Conservation (phyloP, 2,888 invertebrate genomes). For the Auanema freiburgensis region DNA sequence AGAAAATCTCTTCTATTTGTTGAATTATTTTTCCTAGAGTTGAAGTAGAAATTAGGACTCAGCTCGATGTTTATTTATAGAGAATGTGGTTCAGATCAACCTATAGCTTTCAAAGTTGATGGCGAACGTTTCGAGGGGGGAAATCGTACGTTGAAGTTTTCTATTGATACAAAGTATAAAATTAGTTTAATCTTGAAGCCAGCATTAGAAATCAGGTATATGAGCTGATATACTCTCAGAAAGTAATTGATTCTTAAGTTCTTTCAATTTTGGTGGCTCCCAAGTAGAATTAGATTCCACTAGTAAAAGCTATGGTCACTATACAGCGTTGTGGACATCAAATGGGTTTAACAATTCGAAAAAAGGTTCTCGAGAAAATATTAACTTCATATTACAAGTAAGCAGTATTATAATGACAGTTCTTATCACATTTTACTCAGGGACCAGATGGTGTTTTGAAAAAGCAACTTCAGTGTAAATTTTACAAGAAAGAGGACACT, state of each 20-base stretch:
- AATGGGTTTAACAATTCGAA: slow-evolving; percentile 12
- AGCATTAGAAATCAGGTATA: slow-evolving; percentile 52
- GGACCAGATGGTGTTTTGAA: slow-evolving; percentile 14
- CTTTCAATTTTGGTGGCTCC: slow-evolving; percentile 30
- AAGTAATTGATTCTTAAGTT: slow-evolving; percentile 16
- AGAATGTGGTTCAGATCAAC: slow-evolving; percentile 47
- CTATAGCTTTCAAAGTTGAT: slow-evolving; percentile 60
- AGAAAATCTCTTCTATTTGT: no score
- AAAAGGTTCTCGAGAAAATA: slow-evolving; percentile 14
- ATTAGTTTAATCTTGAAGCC: slow-evolving; percentile 51
- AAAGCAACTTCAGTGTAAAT: slow-evolving; percentile 21
- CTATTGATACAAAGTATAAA: slow-evolving; percentile 52
- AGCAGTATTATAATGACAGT: neutral
- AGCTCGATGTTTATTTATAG: slow-evolving; percentile 47
- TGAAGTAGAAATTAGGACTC: no score
- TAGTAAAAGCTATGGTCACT: slow-evolving; percentile 25
- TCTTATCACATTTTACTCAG: slow-evolving; percentile 1
- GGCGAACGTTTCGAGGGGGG: slow-evolving; percentile 58
- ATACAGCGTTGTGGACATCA: slow-evolving; percentile 16
- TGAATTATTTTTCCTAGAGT: no score
- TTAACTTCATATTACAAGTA: slow-evolving; percentile 17
- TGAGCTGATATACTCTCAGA: slow-evolving; percentile 9
- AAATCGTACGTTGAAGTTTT: slow-evolving; percentile 52
- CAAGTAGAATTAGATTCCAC: slow-evolving; percentile 18
- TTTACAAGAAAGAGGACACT: slow-evolving; percentile 30